These are phyloP conservation scores for Halesus radiatus DNA, from an alignment of 1,140 invertebrate species.

Conservation along the genomic window DNA sequence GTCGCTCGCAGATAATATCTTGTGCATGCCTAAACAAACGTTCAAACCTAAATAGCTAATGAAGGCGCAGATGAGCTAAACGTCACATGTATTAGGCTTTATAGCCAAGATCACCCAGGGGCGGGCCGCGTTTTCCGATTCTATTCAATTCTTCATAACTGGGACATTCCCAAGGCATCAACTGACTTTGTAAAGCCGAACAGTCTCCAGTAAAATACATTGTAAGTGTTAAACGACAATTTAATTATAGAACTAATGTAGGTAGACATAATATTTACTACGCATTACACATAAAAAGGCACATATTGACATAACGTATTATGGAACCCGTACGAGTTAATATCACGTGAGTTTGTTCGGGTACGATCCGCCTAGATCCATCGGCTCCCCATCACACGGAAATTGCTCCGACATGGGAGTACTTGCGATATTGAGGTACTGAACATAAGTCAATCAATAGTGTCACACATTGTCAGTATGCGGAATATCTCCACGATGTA, in stretches of 20 bases:
- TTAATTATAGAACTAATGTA: too few species aligned
- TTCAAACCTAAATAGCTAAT: conserved; percentile 58
- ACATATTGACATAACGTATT: too few species aligned
- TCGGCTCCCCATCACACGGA: not conserved
- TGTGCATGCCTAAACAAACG: conserved; percentile 57
- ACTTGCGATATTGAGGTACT: not conserved
- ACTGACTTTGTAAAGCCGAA: not conserved
- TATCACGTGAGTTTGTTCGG: too few species aligned
- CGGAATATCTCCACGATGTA: conserved; percentile 44
- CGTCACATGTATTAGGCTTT: conserved; percentile 55
- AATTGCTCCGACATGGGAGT: not conserved
- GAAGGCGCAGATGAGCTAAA: conserved; percentile 55
- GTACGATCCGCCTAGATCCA: not conserved
- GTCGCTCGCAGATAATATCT: conserved; percentile 52
- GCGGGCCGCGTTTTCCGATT: not conserved
- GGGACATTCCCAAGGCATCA: not conserved
- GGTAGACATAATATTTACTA: too few species aligned
- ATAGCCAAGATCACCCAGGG: conserved; percentile 39
- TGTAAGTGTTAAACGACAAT: too few species aligned
- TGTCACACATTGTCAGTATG: conserved; percentile 29
- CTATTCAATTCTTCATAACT: conserved; percentile 21
- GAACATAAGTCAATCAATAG: conserved; percentile 40
- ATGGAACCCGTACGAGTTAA: too few species aligned
- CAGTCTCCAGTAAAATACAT: not conserved
- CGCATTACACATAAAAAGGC: too few species aligned